Evolutionary conservation across 2,888 invertebrate genomes (phyloP), one percentile per base, ranked within the genome.

Genomic region (Anthophora plumipes): DNA sequence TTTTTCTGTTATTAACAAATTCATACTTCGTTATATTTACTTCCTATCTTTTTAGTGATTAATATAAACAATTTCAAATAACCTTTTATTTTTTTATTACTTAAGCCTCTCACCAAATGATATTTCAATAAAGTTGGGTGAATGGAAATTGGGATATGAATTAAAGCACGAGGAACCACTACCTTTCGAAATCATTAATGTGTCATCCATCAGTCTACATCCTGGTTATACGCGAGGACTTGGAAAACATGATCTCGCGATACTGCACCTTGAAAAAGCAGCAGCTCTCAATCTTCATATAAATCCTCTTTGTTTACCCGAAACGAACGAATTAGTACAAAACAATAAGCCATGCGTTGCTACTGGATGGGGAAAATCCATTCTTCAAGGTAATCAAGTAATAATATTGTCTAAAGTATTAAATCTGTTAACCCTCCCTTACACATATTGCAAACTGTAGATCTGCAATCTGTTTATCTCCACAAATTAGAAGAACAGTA

Each of bases 321-420:
- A 95, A 43, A 66, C 75, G 5, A 75, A 55, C 3, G 12, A 71
- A 22, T 54, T 73, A 17, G 39, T 75, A 14, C 77, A 82, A 91
- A 88, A 37, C 72, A 82, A 87, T 88, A 89, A 80, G 87, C 95
- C 95, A 67, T 97, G 97, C 85, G 95, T 97, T 8, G 96, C 96
- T 0, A 97, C 97, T 68, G 97, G 97, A 64, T 98, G 97, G 97
- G 97, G 97, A 85, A 97, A 97, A 92, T 94, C 95, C 84, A 96
- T 97, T 7, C 92, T 97, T 66, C 96, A 96, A 95, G 95, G 97
- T 97, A 94, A 95, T 20, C n/a, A 20, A 48, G n/a, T 60, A 41
- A 43, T 37, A 46, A 14, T 22, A 25, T 25, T 41, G 9, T 37
- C 7, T 37, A n/a, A 50, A 1, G 31, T 4, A 50, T 50, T 50